phyloP scores from a whole-genome alignment of 2,888 invertebrate genomes.

The Mythimna albipuncta region DNA sequence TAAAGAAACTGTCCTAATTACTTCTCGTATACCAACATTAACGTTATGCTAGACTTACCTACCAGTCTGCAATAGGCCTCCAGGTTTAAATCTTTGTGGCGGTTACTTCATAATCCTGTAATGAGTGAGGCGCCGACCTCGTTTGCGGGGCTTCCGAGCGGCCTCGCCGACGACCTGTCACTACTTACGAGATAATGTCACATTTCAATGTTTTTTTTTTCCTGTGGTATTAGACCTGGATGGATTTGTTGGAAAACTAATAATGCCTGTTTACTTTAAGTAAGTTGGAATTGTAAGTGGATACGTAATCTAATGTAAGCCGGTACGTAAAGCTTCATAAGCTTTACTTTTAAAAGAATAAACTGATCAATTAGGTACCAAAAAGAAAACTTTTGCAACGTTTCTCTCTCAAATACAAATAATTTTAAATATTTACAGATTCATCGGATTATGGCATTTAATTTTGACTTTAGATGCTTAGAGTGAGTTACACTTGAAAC shows the following conservation, averaged over 20 bases:
- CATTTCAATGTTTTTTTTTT: constrained; percentile 52
- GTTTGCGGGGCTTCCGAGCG: constrained; percentile 82
- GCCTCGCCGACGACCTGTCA: constrained; percentile 74
- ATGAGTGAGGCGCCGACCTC: constrained; percentile 87
- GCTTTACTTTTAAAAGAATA: not conserved
- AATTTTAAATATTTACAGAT: no score
- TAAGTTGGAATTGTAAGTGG: not conserved
- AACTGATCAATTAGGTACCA: no score
- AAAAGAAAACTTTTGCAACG: no score
- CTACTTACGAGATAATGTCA: constrained; percentile 66
- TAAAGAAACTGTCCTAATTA: no score
- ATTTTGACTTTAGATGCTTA: no score
- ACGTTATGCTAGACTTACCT: constrained; percentile 32
- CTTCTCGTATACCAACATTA: not conserved
- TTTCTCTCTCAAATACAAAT: no score
- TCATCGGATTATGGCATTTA: no score
- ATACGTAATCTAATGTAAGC: not conserved
- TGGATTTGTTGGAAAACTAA: constrained; percentile 23
- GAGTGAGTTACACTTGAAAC: no score
- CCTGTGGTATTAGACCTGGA: constrained; percentile 34
- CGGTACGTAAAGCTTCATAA: not conserved
- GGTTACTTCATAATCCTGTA: constrained; percentile 86
- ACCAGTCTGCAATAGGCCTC: constrained; percentile 43
- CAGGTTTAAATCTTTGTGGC: constrained; percentile 84
- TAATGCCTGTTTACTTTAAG: not conserved